phyloP scores from a whole-genome alignment of 2,113 vertebrate species.

The Poecile atricapillus region DNA sequence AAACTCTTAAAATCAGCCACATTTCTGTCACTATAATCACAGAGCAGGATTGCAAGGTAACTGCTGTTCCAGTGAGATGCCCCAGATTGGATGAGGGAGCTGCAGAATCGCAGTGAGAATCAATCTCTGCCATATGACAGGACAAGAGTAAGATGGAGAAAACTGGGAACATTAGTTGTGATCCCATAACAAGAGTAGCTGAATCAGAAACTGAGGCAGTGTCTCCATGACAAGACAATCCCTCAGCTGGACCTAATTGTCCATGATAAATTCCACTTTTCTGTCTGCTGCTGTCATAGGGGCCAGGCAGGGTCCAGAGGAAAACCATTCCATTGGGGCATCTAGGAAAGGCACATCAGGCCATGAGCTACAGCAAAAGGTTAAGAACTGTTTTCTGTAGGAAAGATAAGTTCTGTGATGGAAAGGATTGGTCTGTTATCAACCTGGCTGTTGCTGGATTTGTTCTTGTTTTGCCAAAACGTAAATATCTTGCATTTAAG shows the following conservation, averaged over 20 bases:
- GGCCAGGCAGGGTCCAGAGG: background rate
- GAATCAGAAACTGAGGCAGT: background rate
- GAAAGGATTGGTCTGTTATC: background rate
- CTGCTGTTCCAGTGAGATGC: background rate
- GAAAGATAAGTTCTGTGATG: background rate
- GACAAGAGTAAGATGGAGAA: background rate
- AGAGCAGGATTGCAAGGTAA: background rate
- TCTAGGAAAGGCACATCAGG: background rate
- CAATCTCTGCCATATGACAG: background rate
- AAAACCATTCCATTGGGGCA: background rate
- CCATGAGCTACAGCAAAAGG: background rate
- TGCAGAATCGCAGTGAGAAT: background rate
- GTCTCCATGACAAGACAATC: background rate
- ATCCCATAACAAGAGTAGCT: background rate
- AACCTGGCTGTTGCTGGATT: background rate
- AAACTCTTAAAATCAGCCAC: background rate
- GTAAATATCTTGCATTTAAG: background rate
- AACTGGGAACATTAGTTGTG: background rate
- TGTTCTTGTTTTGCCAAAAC: background rate
- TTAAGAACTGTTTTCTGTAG: background rate
- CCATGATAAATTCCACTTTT: background rate
- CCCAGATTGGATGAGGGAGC: background rate
- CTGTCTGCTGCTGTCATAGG: background rate
- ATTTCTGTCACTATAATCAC: background rate
- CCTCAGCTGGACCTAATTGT: background rate